Conservation (phyloP, 2,888 invertebrate species). For the Tinea trinotella region DNA sequence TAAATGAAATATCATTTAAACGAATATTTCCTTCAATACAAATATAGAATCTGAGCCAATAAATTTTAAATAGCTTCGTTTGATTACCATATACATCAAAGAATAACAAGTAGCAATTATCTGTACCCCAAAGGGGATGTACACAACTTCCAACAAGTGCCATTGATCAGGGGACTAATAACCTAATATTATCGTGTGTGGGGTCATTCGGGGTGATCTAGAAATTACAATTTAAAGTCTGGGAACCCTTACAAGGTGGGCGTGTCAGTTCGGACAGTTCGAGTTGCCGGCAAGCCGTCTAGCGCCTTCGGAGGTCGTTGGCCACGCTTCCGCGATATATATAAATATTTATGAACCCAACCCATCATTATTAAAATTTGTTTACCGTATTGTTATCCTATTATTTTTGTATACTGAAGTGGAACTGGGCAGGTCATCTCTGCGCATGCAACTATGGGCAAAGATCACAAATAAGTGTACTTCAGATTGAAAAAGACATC, state of each 20-base stretch:
- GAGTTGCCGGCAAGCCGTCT: slow-evolving; percentile 9
- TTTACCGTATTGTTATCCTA: no score
- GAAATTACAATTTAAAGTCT: not conserved
- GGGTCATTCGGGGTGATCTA: not conserved
- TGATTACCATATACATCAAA: slow-evolving; percentile 1
- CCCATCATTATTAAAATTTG: not conserved
- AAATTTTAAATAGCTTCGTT: not conserved
- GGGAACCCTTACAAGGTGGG: not conserved
- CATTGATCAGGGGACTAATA: slow-evolving; percentile 1
- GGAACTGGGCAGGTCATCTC: no score
- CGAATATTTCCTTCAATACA: not conserved
- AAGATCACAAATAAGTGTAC: no score
- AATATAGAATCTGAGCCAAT: not conserved
- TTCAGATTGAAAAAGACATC: no score
- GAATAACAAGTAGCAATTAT: not conserved
- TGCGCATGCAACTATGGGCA: no score
- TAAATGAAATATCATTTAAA: not conserved
- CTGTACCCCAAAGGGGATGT: not conserved
- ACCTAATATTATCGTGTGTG: not conserved
- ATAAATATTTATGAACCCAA: not conserved
- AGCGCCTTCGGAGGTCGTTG: not conserved
- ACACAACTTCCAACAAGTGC: slow-evolving; percentile 4
- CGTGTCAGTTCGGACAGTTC: slow-evolving; percentile 1
- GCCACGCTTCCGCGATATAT: slow-evolving; percentile 4
- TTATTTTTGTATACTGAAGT: no score